These are phyloP conservation scores for Calcarius lapponicus DNA, from an alignment of 2,797 vertebrate genomes.

Conservation along the genomic window DNA sequence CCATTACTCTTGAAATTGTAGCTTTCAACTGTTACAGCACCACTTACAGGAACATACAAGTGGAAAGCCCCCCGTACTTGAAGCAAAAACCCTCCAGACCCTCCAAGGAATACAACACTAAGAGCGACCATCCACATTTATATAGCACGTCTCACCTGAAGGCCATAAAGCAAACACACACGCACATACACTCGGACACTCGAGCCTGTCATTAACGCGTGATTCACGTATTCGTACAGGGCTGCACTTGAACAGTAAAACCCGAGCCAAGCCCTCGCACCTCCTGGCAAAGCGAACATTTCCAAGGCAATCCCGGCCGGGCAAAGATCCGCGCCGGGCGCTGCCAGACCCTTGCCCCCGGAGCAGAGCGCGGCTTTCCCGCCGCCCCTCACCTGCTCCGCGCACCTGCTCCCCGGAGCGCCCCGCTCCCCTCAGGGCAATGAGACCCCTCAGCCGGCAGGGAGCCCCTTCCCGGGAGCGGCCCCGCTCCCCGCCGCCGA, in stretches of 20 bases:
- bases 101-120: background rate
- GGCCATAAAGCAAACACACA: background rate
- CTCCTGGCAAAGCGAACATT: background rate
- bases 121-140: background rate
- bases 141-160: background rate
- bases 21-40: background rate
- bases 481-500: background rate
- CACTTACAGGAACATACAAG: background rate
- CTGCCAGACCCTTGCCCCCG: background rate
- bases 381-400: background rate
- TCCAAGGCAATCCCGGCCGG: background rate
- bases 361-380: background rate
- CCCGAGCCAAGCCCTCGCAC: background rate
- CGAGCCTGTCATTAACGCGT: background rate
- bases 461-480: background rate
- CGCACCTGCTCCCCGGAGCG: background rate
- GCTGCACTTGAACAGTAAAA: background rate
- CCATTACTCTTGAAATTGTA: background rate
- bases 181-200: background rate
- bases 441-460: background rate
- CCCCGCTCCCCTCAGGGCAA: background rate
- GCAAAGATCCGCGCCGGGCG: background rate
- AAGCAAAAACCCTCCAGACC: background rate
- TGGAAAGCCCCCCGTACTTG: background rate
- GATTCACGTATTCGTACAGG: background rate